A percentile compares a stretch with the other conserved stretches of the same genome.
phyloP scores from a whole-genome alignment of 1,140 invertebrate species.

The Tetramorium alpestre region DNA sequence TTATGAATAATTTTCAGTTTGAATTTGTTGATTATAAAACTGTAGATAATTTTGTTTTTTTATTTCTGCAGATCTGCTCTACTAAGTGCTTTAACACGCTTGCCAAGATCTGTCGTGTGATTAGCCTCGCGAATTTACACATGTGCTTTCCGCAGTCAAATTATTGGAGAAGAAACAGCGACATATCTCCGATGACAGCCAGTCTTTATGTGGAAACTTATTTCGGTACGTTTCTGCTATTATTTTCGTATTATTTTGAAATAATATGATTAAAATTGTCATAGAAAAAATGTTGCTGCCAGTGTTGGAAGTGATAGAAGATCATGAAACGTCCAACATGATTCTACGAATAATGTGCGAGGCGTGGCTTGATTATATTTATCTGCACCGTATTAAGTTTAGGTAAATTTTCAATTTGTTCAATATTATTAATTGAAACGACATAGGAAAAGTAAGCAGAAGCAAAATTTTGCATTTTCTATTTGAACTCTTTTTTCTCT shows the following conservation, averaged over 20 bases:
- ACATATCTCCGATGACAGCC: slow-evolving; percentile 80
- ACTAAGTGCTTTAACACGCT: slow-evolving; percentile 89
- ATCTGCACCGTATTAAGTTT: slow-evolving; percentile 92
- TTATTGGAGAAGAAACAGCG: slow-evolving; percentile 87
- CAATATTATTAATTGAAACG: not conserved
- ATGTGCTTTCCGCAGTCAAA: slow-evolving; percentile 90
- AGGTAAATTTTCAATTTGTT: slow-evolving; percentile 84
- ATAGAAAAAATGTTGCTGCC: slow-evolving; percentile 91
- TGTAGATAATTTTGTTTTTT: not conserved
- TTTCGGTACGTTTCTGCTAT: slow-evolving; percentile 85
- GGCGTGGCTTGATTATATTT: slow-evolving; percentile 94
- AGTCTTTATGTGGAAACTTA: slow-evolving; percentile 88
- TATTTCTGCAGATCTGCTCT: slow-evolving; percentile 70
- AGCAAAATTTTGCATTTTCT: not conserved
- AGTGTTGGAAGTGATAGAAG: slow-evolving; percentile 90
- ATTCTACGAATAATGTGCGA: slow-evolving; percentile 93
- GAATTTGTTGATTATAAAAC: not conserved
- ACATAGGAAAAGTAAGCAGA: not conserved
- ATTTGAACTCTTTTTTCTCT: too few relatives aligned
- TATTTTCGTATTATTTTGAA: not conserved
- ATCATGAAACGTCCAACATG: slow-evolving; percentile 90
- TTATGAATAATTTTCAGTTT: not conserved
- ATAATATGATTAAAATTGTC: not conserved
- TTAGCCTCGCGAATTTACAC: slow-evolving; percentile 91
- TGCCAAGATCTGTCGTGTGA: slow-evolving; percentile 89